Base-by-base conservation (phyloP, 2,797 vertebrate species). In the Craterocephalus amniculus region DNA sequence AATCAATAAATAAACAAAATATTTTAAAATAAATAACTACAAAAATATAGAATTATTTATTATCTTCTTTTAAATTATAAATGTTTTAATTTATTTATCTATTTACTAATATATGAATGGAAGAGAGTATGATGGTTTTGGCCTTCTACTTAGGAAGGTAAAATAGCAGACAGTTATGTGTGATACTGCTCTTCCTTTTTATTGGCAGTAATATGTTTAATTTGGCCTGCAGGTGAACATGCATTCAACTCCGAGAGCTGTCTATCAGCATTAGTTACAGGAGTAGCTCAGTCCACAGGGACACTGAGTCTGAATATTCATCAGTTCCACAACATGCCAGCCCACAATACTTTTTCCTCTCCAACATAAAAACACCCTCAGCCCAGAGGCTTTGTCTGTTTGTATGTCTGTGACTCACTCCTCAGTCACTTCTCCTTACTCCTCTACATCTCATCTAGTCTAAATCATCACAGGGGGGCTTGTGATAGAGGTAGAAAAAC, bases 271-370 rank as follows among this genome's bases (percentile, higher is more conserved):
- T 96, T 95, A 91, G 89, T 73, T 86, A 71, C 81, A 88, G 69
- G 82, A 89, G 87, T 74, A 92, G 95, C 95, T 95, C 93, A 93
- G 93, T 97, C 96, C 95, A 95, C 95, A 91, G 96, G 95, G 95
- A 97, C 93, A 89, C 94, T 96, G 95, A 91, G 94, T 87, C 96
- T 97, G 96, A 96, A 97, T 97, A 97, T 97, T 96, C 96, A 97
- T 97, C 95, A 96, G 93, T 92, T 95, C 95, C 94, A 95, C 95
- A 95, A 89, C 87, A 89, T 72, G 85, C 80, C 85, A 79, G 55
- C 80, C 75, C 73, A 58, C 63, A 14, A 70, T 52, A 56, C 79
- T 76, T 72, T 51, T 70, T 73, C 66, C 57, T 57, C 68, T 58
- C 67, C 68, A 78, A 72, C 72, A 83, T 35, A 74, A 76, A 76